phyloP scores from a whole-genome alignment of 2,888 invertebrate genomes.

The Zeuzera pyrina region DNA sequence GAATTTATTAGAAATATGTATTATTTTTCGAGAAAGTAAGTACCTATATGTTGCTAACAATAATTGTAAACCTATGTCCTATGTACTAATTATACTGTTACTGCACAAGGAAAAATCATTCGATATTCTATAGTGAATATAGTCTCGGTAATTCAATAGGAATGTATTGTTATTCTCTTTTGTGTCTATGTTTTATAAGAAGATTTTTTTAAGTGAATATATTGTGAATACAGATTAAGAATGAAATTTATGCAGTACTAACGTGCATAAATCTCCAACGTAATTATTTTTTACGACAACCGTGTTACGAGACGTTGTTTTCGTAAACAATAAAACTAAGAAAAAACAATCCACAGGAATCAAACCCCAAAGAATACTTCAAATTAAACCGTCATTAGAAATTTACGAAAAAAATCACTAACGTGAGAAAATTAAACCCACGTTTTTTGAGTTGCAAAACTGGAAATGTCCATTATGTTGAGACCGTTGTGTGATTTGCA shows the following conservation, averaged over 20 bases:
- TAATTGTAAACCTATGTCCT: too few relatives aligned
- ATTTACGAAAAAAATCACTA: slow-evolving; percentile 47
- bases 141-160: too few relatives aligned
- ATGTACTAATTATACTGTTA: too few relatives aligned
- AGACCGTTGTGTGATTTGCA: slow-evolving; percentile 49
- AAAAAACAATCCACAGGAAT: slow-evolving; percentile 42
- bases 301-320: slow-evolving; percentile 68
- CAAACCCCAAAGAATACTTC: slow-evolving; percentile 72
- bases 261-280: slow-evolving; percentile 58
- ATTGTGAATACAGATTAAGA: too few relatives aligned
- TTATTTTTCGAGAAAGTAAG: too few relatives aligned
- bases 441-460: slow-evolving; percentile 39
- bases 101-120: too few relatives aligned
- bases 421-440: slow-evolving; percentile 68
- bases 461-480: slow-evolving; percentile 27
- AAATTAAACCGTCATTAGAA: slow-evolving; percentile 71
- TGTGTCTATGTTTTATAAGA: too few relatives aligned
- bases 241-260: slow-evolving; percentile 34
- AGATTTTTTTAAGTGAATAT: too few relatives aligned
- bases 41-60: too few relatives aligned
- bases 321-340: slow-evolving; percentile 49
- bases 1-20: too few relatives aligned
- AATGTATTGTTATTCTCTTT: too few relatives aligned
- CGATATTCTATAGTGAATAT: too few relatives aligned
- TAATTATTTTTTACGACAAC: slow-evolving; percentile 68